Evolutionary conservation across 2,888 invertebrate genomes (phyloP).

Genomic region (Himalopsyche kuldschensis): DNA sequence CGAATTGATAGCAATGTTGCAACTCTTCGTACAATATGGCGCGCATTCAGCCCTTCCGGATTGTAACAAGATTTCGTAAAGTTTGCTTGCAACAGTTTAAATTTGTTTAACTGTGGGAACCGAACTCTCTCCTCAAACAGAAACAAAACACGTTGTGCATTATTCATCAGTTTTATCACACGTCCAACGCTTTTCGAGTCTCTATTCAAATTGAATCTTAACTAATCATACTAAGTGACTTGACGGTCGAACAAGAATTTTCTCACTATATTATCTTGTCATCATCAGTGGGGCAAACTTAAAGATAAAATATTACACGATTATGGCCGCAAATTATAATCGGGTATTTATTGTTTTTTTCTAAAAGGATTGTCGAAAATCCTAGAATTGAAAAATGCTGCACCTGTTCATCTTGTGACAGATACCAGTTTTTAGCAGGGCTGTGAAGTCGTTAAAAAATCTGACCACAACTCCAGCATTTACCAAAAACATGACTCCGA

Average conservation of each 20-base stretch:
- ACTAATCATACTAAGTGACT: neutral
- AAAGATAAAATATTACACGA: no score
- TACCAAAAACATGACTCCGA: no score
- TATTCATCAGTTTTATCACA: neutral
- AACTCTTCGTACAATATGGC: neutral
- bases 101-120: neutral
- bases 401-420: no score
- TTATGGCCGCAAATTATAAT: no score
- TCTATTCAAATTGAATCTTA: neutral
- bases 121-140: neutral
- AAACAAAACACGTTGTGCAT: neutral
- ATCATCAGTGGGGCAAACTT: neutral
- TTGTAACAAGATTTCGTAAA: neutral
- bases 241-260: neutral
- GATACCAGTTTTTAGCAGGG: no score
- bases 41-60: neutral
- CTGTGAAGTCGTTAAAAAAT: no score
- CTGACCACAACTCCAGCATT: no score
- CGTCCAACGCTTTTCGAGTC: neutral
- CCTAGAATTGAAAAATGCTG: no score
- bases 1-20: no score
- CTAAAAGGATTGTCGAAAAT: no score
- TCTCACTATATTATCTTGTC: neutral
- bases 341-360: no score
- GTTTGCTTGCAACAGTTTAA: neutral